Evolutionary conservation across 2,113 vertebrate genomes (phyloP), one percentile per base, ranked within the genome.

Genomic region (Peromyscus leucopus): DNA sequence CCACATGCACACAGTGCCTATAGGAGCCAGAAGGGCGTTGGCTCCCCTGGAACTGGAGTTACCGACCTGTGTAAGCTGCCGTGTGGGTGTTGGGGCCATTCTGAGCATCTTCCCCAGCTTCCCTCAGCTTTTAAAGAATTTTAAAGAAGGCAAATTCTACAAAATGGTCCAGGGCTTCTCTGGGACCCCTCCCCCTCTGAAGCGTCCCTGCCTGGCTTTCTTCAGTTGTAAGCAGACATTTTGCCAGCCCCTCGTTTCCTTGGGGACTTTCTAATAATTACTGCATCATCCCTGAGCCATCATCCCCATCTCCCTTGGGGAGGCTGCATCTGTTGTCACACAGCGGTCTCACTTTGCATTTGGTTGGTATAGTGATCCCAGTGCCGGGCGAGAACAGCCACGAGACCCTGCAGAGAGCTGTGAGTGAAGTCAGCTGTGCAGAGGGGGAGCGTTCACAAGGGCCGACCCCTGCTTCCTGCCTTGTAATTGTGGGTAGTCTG

Each of bases 61-160:
- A 6, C 59, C 31, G 59, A 16, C 46, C 39, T 26, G 28, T 84
- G 57, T 85, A 59, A 85, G 82, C 82, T 46, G 82, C 59, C n/a
- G 2, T 8, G 16, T 63, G 59, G n/a, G 82, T 61, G 12, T 15
- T 26, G 24, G 82, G 24, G 16, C 36, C 82, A 61, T 26, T 16
- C 24, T 84, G 13, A 84, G 59, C 59, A 28, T 61, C 17, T 9
- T 10, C 21, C 24, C 57, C 24, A 6, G 82, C 59, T 85, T 46
- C 84, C 61, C 61, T 80, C 55, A 74, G 69, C 9, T 46, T 28
- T 75, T 26, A 46, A 72, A 61, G 90, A 46, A 78, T 71, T 65
- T 94, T 59, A 59, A 86, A 86, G 93, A 79, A 76, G 63, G n/a
- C 2, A 85, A 57, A 91, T 59, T 89, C 75, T 93, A 31, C 59